Percentiles rank a stretch among this genome's conserved stretches.
These are phyloP conservation scores for Serinus canaria DNA, from an alignment of 2,113 vertebrate genomes.

Conservation along the genomic window DNA sequence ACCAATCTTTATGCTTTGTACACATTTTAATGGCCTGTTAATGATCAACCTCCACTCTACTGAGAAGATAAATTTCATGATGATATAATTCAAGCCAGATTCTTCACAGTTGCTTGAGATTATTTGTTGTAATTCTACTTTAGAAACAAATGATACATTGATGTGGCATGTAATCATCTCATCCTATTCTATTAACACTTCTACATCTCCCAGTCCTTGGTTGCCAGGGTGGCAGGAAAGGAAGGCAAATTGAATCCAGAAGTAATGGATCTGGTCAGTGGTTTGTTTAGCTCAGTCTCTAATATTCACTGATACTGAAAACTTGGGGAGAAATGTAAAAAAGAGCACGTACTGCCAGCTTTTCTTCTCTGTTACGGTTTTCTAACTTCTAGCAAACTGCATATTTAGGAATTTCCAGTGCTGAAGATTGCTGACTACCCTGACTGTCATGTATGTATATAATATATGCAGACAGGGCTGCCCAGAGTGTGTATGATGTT, in stretches of 20 bases:
- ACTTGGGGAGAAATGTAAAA: background rate
- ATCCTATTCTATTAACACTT: background rate
- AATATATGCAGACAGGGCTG: background rate
- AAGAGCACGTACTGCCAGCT: background rate
- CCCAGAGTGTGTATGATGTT: background rate
- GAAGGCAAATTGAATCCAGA: background rate
- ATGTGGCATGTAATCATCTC: background rate
- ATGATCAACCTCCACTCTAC: constrained; percentile 17
- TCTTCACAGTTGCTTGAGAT: background rate
- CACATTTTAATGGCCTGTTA: constrained; percentile 45
- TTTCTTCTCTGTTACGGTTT: background rate
- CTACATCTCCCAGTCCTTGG: background rate
- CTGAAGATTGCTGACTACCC: background rate
- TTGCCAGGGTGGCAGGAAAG: background rate
- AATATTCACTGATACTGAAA: background rate
- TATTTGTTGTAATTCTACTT: background rate
- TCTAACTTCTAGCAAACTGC: background rate
- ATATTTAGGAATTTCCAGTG: background rate
- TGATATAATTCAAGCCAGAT: background rate
- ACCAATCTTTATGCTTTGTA: constrained; percentile 37
- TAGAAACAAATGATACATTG: background rate
- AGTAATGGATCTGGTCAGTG: background rate
- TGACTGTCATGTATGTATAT: background rate
- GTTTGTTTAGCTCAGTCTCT: background rate
- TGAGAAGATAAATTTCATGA: background rate